Conservation (phyloP, 2,113 vertebrate genomes). For the Riparia riparia region DNA sequence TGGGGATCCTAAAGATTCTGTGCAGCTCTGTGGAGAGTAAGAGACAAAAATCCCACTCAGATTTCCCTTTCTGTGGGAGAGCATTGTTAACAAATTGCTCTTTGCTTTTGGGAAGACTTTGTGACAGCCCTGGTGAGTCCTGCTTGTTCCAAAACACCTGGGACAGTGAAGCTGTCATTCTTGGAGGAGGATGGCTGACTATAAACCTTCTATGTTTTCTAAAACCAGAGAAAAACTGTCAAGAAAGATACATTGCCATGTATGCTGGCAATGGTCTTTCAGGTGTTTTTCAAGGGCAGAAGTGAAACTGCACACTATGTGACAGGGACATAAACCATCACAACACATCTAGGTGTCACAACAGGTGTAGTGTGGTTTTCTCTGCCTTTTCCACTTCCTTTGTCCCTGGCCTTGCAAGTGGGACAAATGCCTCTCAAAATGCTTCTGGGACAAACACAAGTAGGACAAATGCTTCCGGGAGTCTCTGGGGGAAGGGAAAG, state of each 20-base stretch:
- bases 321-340: background rate
- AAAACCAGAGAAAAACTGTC: background rate
- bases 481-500: background rate
- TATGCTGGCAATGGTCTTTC: background rate
- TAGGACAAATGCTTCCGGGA: background rate
- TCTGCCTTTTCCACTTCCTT: background rate
- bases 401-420: background rate
- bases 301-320: background rate
- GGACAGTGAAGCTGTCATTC: background rate
- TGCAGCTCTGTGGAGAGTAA: background rate
- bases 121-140: background rate
- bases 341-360: background rate
- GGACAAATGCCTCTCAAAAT: background rate
- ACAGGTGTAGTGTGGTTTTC: background rate
- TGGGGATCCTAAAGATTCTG: background rate
- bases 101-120: background rate
- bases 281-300: constrained; percentile 8
- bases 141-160: background rate
- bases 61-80: background rate
- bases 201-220: background rate
- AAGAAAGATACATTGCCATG: background rate
- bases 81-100: background rate
- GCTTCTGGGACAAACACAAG: background rate
- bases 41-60: fast-evolving
- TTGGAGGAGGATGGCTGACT: background rate